These are phyloP conservation scores for Empis stercorea DNA, from an alignment of 2,888 invertebrate genomes.

Conservation along the genomic window DNA sequence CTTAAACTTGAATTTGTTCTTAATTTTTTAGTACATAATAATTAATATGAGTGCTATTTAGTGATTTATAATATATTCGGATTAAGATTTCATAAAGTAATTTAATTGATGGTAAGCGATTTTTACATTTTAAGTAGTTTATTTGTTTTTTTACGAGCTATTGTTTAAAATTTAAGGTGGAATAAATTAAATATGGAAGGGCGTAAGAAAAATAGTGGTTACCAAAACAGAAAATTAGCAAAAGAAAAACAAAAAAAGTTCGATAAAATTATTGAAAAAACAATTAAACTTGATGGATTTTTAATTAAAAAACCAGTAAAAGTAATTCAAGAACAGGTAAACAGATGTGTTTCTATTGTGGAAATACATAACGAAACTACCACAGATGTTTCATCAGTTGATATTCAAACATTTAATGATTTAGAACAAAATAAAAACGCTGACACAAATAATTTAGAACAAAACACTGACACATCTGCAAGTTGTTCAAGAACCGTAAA, in stretches of 20 bases:
- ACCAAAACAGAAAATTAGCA: not conserved
- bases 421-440: slow-evolving; percentile 6
- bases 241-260: not conserved
- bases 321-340: not conserved
- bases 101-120: too few relatives aligned
- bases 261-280: not conserved
- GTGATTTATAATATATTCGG: too few relatives aligned
- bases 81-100: too few relatives aligned
- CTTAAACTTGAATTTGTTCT: too few relatives aligned
- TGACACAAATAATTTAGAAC: slow-evolving; percentile 4
- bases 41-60: too few relatives aligned
- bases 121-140: too few relatives aligned
- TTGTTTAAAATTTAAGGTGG: too few relatives aligned
- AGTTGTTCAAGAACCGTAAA: not conserved
- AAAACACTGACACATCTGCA: slow-evolving; percentile 1
- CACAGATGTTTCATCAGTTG: not conserved
- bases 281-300: not conserved
- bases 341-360: not conserved
- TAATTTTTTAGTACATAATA: too few relatives aligned
- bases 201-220: too few relatives aligned
- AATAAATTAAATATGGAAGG: too few relatives aligned
- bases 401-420: not conserved
- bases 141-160: too few relatives aligned
- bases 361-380: not conserved
- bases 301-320: not conserved